These are phyloP conservation scores for Orientallactaga sibirica DNA, from an alignment of 2,797 vertebrate species.

Conservation along the genomic window DNA sequence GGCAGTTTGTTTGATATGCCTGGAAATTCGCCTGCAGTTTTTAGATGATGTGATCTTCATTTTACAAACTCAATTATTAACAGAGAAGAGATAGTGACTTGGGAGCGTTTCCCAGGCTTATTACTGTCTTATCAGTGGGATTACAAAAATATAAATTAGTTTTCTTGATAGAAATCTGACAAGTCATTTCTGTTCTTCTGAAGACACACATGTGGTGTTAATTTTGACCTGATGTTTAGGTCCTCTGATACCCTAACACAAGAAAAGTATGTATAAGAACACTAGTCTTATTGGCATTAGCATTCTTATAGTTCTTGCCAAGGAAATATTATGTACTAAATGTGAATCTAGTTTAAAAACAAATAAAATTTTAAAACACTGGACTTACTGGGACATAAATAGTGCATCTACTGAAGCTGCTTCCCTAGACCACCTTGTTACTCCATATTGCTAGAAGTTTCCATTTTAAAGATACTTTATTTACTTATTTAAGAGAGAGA, in stretches of 20 bases:
- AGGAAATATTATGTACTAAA: constrained; percentile 74
- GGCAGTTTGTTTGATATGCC: neutral
- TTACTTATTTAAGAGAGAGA: no score
- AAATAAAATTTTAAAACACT: constrained; percentile 74
- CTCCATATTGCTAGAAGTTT: constrained; percentile 3
- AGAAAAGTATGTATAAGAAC: constrained; percentile 72
- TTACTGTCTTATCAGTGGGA: constrained; percentile 63
- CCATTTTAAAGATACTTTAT: neutral
- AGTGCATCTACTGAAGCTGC: constrained; percentile 62
- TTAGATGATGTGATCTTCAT: constrained; percentile 48
- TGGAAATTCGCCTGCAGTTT: constrained; percentile 52
- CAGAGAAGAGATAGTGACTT: constrained; percentile 57
- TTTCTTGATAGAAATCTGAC: constrained; percentile 75
- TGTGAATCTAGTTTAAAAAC: constrained; percentile 85
- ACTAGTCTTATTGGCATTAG: constrained; percentile 70
- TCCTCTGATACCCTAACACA: constrained; percentile 76
- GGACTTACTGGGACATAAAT: constrained; percentile 75
- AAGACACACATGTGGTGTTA: constrained; percentile 78
- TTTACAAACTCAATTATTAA: constrained; percentile 69
- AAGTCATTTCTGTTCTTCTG: constrained; percentile 57
- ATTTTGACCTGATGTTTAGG: constrained; percentile 80
- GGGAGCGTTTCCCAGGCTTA: constrained; percentile 41
- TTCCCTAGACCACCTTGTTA: constrained; percentile 63
- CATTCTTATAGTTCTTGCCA: constrained; percentile 78
- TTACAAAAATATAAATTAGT: constrained; percentile 75